These are phyloP conservation scores for Mactromeris polynyma DNA, from an alignment of 2,888 invertebrate species.

Conservation along the genomic window DNA sequence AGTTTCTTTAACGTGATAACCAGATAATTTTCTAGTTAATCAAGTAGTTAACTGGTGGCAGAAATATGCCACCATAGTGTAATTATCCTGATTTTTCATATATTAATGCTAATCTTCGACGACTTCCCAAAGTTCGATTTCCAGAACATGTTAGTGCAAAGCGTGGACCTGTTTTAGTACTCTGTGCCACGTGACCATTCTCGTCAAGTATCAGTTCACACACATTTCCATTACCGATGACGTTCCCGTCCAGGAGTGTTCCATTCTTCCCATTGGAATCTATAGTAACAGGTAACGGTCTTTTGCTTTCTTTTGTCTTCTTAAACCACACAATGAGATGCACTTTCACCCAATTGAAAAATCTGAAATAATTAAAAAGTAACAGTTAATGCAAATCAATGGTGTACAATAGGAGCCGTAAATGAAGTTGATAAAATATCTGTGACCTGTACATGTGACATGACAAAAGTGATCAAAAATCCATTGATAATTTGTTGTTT, in stretches of 20 bases:
- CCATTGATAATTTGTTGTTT: too few species aligned
- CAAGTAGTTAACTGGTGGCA: too few species aligned
- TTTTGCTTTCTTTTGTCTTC: slow-evolving; percentile 75
- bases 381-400: neutral
- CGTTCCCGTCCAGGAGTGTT: slow-evolving; percentile 74
- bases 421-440: too few species aligned
- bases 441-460: too few species aligned
- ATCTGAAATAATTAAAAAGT: slow-evolving; percentile 51
- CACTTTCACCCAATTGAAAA: slow-evolving; percentile 85
- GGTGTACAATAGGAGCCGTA: neutral
- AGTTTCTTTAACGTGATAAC: too few species aligned
- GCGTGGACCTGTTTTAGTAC: slow-evolving; percentile 73
- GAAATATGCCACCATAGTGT: too few species aligned
- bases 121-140: neutral
- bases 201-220: slow-evolving; percentile 64
- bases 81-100: neutral
- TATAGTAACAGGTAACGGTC: slow-evolving; percentile 69
- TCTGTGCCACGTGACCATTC: slow-evolving; percentile 67
- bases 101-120: neutral
- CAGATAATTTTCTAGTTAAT: too few species aligned
- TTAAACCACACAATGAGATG: slow-evolving; percentile 80
- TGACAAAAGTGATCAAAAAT: too few species aligned
- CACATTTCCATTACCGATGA: slow-evolving; percentile 76
- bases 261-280: slow-evolving; percentile 81
- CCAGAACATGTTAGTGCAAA: slow-evolving; percentile 35